Conservation (phyloP, 1,140 invertebrate species). For the Centruroides vittatus region DNA sequence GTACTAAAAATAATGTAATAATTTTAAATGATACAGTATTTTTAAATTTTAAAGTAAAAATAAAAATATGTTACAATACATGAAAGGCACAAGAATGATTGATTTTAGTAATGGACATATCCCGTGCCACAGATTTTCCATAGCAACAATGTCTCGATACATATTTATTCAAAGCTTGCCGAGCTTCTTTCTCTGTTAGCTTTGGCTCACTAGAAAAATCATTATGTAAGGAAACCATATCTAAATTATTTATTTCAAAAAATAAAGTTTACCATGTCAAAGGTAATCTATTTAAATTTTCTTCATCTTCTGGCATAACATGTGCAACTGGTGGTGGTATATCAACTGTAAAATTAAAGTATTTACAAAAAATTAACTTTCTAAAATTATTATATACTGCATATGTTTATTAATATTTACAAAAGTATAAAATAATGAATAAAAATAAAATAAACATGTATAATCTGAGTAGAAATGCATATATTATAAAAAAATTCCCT, state of each 20-base stretch:
- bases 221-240: background rate
- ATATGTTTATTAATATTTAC: no score
- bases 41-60: background rate
- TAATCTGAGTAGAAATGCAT: no score
- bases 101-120: conserved; percentile 37
- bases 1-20: conserved; percentile 30
- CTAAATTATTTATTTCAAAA: background rate
- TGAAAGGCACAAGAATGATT: conserved; percentile 38
- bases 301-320: conserved; percentile 18
- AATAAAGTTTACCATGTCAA: conserved; percentile 21
- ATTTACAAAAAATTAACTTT: no score
- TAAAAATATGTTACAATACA: conserved; percentile 26
- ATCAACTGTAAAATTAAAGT: conserved; percentile 20
- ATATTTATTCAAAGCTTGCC: conserved; percentile 32
- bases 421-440: no score
- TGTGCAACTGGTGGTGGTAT: conserved; percentile 28
- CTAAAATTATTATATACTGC: no score
- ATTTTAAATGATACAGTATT: background rate
- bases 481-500: no score
- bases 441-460: no score
- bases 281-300: conserved; percentile 19
- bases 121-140: conserved; percentile 34
- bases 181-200: conserved; percentile 35
- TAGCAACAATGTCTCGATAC: conserved; percentile 40
- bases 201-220: conserved; percentile 14